Evolutionary conservation across 2,113 vertebrate species (phyloP).

Genomic region (Pseudopipra pipra): DNA sequence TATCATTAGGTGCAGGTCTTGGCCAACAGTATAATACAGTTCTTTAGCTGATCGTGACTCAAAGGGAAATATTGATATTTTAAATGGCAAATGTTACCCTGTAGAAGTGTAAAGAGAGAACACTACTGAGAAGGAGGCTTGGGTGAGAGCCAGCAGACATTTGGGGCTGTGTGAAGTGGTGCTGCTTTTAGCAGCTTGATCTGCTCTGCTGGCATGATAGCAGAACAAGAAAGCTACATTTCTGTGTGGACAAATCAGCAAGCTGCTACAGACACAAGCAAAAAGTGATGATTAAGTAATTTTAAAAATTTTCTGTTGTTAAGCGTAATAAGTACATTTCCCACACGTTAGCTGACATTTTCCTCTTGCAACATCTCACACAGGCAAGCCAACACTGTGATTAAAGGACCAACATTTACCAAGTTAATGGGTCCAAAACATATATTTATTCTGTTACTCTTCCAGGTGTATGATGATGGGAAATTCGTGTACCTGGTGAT

Average conservation of each 20-base stretch:
- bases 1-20: neutral
- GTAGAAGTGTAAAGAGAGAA: neutral
- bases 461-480: slow-evolving; percentile 91
- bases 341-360: neutral
- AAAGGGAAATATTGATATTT: slow-evolving; percentile 37
- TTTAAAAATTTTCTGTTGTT: neutral
- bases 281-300: neutral
- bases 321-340: neutral
- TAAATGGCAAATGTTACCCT: neutral
- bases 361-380: neutral
- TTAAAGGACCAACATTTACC: neutral
- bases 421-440: neutral
- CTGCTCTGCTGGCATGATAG: neutral
- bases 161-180: neutral
- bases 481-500: slow-evolving; percentile 89
- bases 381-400: neutral
- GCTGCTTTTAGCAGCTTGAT: neutral
- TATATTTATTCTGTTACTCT: rapidly evolving
- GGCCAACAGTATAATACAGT: neutral
- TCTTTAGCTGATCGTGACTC: slow-evolving; percentile 13
- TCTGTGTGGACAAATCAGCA: neutral
- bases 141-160: neutral
- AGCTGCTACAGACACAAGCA: neutral
- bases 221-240: neutral
- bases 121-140: neutral